phyloP scores from a whole-genome alignment of 2,797 vertebrate species.

The Sebastes hubbsi region DNA sequence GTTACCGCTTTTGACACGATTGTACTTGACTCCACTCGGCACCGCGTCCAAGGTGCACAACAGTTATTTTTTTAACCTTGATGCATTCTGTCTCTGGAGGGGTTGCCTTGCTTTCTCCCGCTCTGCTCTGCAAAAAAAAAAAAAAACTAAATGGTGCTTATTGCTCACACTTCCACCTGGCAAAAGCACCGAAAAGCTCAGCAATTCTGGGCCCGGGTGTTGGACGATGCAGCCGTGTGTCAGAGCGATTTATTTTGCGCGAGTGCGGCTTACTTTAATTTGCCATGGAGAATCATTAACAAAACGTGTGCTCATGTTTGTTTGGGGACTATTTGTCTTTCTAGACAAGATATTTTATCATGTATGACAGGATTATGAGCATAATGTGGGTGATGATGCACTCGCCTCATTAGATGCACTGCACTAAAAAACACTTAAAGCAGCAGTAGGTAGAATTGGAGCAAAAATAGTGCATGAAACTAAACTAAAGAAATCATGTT shows the following conservation, averaged over 20 bases:
- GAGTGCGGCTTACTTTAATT: background rate
- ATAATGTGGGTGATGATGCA: background rate
- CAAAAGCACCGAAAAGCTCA: background rate
- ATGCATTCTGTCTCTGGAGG: constrained; percentile 11
- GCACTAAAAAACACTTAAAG: background rate
- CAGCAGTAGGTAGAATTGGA: too few species aligned
- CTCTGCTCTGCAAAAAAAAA: background rate
- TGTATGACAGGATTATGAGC: background rate
- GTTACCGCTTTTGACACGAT: background rate
- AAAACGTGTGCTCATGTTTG: background rate
- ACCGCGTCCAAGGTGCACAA: background rate
- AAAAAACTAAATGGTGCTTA: background rate
- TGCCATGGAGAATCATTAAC: background rate
- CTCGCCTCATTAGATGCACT: background rate
- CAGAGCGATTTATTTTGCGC: constrained; percentile 9
- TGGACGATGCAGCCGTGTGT: constrained; percentile 14
- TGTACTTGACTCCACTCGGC: constrained; percentile 16
- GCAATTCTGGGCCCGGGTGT: constrained; percentile 6
- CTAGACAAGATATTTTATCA: background rate
- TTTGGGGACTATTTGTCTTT: background rate
- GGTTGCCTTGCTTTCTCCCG: constrained; percentile 15
- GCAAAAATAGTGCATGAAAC: too few species aligned
- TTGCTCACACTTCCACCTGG: constrained; percentile 14
- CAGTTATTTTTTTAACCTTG: constrained; percentile 5
- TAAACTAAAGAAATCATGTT: too few species aligned